These are phyloP conservation scores for Cryptotermes secundus DNA, from an alignment of 1,140 invertebrate genomes.

Conservation along the genomic window DNA sequence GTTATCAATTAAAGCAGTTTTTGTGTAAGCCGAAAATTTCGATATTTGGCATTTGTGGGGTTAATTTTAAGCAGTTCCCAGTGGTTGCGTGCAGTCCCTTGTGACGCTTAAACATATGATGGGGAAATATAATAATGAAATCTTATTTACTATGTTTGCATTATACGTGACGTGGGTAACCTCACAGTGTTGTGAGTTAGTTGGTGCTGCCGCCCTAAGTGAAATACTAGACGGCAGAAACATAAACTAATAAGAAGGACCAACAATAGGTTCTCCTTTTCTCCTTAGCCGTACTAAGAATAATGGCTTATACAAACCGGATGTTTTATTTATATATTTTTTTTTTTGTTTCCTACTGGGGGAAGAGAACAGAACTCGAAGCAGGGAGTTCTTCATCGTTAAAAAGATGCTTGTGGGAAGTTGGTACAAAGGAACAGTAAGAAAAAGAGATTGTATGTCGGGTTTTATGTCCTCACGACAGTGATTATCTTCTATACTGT, in stretches of 20 bases:
- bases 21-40: too few species aligned
- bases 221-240: neutral
- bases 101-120: too few species aligned
- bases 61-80: too few species aligned
- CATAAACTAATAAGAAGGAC: conserved; percentile 7
- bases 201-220: neutral
- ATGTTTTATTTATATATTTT: neutral
- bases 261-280: neutral
- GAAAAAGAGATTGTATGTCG: neutral
- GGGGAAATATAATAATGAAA: neutral
- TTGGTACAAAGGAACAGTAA: neutral
- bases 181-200: neutral
- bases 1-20: too few species aligned
- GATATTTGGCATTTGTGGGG: too few species aligned
- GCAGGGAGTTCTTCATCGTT: neutral
- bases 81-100: too few species aligned
- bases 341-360: neutral
- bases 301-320: neutral
- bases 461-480: too few species aligned
- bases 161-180: neutral
- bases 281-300: neutral
- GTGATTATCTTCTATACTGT: too few species aligned
- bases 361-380: too few species aligned
- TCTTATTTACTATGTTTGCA: neutral
- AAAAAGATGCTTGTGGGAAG: neutral